phyloP scores from a whole-genome alignment of 1,140 invertebrate species.

The Oedothorax gibbosus region DNA sequence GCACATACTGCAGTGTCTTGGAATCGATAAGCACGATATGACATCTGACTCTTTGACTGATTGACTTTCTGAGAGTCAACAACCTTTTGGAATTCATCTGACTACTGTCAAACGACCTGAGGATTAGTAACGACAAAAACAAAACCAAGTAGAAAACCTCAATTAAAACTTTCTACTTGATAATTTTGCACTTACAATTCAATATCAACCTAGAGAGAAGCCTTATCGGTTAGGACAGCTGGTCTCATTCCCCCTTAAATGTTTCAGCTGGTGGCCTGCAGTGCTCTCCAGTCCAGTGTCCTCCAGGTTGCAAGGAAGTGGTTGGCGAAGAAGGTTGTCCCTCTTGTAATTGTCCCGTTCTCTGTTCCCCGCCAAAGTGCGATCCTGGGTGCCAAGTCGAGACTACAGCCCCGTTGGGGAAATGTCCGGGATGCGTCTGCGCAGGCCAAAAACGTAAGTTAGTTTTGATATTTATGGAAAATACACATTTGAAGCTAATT shows the following conservation, averaged over 20 bases:
- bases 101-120: too few relatives aligned
- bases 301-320: not conserved
- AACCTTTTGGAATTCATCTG: too few relatives aligned
- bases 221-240: too few relatives aligned
- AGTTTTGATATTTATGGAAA: not conserved
- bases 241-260: not conserved
- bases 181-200: not conserved
- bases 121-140: too few relatives aligned
- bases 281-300: slow-evolving; percentile 44
- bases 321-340: slow-evolving; percentile 27
- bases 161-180: not conserved
- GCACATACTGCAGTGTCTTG: too few relatives aligned
- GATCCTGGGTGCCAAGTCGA: slow-evolving; percentile 36
- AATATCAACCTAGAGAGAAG: not conserved
- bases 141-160: not conserved
- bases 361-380: slow-evolving; percentile 50
- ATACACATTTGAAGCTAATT: too few relatives aligned
- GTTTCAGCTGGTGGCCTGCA: not conserved
- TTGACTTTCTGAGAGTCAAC: too few relatives aligned
- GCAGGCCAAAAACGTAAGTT: slow-evolving; percentile 29
- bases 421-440: slow-evolving; percentile 36
- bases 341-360: slow-evolving; percentile 11
- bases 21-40: too few relatives aligned
- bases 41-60: too few relatives aligned
- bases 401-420: not conserved